Evolutionary conservation across 2,888 invertebrate genomes (phyloP), one percentile per base, ranked within the genome.

Genomic region (Drosophila atroscutellata): DNA sequence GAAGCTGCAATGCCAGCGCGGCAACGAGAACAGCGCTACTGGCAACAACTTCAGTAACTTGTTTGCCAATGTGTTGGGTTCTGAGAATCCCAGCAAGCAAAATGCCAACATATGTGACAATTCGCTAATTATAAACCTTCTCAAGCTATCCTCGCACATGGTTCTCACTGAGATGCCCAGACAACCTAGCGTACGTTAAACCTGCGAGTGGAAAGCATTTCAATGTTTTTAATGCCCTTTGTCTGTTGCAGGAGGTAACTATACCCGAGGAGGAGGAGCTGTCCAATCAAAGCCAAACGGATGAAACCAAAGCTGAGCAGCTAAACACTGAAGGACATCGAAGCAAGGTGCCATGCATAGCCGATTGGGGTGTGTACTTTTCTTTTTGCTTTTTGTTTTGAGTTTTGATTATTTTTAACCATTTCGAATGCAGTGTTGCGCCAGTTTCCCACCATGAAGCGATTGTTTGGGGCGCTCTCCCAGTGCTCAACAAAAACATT

Each of bases 251-350:
- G 92, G 91, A 90, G 91, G 92, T 93, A 86, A 83, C 92, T 82
- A 77, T 94, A 92, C 93, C 91, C 86, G 94, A 88, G 91, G 94
- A 87, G 90, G 93, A 75, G 86, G 94, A 91, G 75, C 91, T 92
- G 1, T 94, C 90, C 1, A 92, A 86, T 78, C 94, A 94, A 56
- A 93, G 93, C 30, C 97, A 97, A 93, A 98, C 97, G 0, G 97
- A 98, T 91, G 97, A 98, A 93, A 96, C 96, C 91, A 97, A 97
- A 94, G 97, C 96, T 0, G 95, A 95, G 83, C 95, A 95, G 88
- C 94, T 94, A 37, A 94, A 94, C 72, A 94, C 91, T 42, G 91
- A 91, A 54, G 91, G 91, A 20, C 92, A 94, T 81, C 93, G 94
- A 57, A 93, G 94, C 20, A 93, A 94, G 61, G 94, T 95, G 60